A percentile compares a stretch with the other conserved stretches of the same genome.
Conservation (phyloP, 1,140 invertebrate species). For the Anoplolepis gracilipes region DNA sequence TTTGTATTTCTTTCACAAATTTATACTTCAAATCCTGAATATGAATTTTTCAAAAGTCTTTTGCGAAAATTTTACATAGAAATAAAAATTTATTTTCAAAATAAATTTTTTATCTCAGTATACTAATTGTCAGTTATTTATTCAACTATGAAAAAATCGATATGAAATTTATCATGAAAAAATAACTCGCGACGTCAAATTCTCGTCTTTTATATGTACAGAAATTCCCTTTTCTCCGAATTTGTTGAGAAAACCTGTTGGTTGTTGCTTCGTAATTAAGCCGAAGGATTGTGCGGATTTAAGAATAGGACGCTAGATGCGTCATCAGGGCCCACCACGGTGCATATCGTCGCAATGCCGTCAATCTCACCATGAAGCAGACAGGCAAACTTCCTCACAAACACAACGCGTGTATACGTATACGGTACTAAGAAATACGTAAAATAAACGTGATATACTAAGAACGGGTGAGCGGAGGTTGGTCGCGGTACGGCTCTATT, state of each 20-base stretch:
- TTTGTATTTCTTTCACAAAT: background rate
- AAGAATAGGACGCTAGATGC: conserved; percentile 81
- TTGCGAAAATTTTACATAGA: background rate
- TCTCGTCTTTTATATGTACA: background rate
- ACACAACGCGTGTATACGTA: conserved; percentile 52
- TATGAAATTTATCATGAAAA: conserved; percentile 1
- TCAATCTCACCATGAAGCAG: conserved; percentile 67
- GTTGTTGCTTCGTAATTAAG: conserved; percentile 67
- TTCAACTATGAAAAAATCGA: background rate
- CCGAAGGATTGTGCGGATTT: conserved; percentile 58
- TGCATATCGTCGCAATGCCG: conserved; percentile 76
- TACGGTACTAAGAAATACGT: conserved; percentile 55
- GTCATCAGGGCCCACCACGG: conserved; percentile 73
- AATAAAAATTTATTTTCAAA: background rate
- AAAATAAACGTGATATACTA: conserved; percentile 44
- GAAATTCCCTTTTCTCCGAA: background rate
- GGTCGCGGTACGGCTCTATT: conserved; percentile 76
- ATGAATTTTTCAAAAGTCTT: background rate
- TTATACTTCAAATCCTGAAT: conserved; percentile 1
- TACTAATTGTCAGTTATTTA: background rate
- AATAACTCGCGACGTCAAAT: background rate
- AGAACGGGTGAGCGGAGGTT: conserved; percentile 36
- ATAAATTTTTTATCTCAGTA: background rate
- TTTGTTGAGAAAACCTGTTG: conserved; percentile 32
- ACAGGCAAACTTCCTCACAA: conserved; percentile 35